Conservation (phyloP, 2,113 vertebrate genomes). For the Brienomyrus brachyistius region DNA sequence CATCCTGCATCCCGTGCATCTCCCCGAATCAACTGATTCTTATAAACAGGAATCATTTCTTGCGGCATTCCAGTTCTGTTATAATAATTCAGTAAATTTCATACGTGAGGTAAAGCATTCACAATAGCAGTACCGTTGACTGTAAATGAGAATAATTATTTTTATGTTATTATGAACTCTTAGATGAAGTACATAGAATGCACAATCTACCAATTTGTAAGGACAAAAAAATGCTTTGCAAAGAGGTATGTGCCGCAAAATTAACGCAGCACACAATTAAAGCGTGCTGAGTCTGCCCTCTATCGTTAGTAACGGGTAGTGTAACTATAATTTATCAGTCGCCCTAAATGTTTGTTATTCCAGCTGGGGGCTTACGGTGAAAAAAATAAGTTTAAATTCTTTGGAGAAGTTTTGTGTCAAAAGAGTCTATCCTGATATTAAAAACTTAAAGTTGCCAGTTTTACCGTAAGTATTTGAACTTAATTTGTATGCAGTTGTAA, state of each 20-base stretch:
- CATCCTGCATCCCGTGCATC: background rate
- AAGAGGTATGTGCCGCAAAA: background rate
- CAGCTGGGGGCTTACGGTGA: background rate
- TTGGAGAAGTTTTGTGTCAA: background rate
- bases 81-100: background rate
- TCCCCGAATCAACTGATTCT: background rate
- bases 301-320: background rate
- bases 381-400: background rate
- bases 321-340: background rate
- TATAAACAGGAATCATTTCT: background rate
- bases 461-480: background rate
- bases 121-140: constrained; percentile 37
- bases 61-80: background rate
- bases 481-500: background rate
- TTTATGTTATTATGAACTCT: background rate
- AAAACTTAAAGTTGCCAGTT: background rate
- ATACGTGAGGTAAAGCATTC: background rate
- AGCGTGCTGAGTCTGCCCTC: constrained; percentile 21
- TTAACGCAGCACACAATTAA: constrained; percentile 27
- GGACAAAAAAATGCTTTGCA: background rate
- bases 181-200: background rate
- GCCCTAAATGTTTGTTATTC: background rate
- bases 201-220: background rate
- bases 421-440: background rate
- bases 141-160: constrained; percentile 27